Conservation (phyloP, 1,140 invertebrate species). For the Drosophila rhopaloa region DNA sequence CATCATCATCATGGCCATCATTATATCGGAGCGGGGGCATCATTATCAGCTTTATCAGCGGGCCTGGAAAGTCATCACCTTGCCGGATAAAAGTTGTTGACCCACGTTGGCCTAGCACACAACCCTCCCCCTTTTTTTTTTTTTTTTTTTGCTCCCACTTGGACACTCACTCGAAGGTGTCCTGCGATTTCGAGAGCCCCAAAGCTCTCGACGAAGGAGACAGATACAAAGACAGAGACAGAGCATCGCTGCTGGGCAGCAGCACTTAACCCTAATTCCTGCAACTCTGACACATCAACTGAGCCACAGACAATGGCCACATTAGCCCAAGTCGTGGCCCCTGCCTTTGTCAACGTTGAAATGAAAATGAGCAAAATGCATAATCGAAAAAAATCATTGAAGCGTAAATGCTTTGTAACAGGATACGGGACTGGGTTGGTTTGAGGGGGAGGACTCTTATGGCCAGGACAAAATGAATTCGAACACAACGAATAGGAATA, state of each 20-base stretch:
- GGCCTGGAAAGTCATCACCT: constrained; percentile 45
- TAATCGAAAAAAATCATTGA: constrained; percentile 80
- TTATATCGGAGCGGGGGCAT: constrained; percentile 5
- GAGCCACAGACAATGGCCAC: constrained; percentile 53
- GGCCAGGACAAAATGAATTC: constrained; percentile 4
- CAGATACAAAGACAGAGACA: constrained; percentile 2
- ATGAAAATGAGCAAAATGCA: constrained; percentile 81
- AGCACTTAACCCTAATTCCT: constrained; percentile 71
- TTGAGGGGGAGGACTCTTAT: not conserved
- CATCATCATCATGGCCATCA: constrained; percentile 22
- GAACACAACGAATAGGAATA: constrained; percentile 3
- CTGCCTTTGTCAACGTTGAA: constrained; percentile 71
- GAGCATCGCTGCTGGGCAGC: constrained; percentile 27
- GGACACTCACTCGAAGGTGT: constrained; percentile 21
- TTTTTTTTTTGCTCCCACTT: not conserved
- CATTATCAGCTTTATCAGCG: constrained; percentile 16
- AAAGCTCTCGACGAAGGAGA: not conserved
- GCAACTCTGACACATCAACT: constrained; percentile 55
- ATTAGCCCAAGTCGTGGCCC: constrained; percentile 63
- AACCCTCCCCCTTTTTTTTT: not conserved
- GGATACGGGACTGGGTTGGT: constrained; percentile 43
- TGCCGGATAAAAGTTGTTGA: constrained; percentile 69
- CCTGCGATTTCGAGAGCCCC: not conserved
- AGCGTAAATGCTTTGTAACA: constrained; percentile 79
- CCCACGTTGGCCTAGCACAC: constrained; percentile 61